Percentiles rank a stretch among this genome's conserved stretches.
Evolutionary conservation across 2,888 invertebrate genomes (phyloP).

Genomic region (Lithophane socia): DNA sequence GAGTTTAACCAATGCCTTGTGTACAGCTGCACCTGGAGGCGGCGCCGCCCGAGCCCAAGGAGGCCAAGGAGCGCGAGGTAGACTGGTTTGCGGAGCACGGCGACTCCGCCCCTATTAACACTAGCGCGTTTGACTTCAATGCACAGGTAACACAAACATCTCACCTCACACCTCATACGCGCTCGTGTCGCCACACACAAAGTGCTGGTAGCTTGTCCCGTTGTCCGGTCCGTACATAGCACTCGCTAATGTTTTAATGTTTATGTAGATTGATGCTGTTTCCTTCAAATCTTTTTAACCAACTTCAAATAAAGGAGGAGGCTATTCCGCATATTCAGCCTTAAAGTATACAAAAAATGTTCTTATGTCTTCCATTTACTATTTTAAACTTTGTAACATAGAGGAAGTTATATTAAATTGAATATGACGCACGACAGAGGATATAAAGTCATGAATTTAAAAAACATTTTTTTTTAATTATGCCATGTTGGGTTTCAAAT

Average conservation of each 20-base stretch:
- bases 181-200: not conserved
- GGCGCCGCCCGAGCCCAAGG: slow-evolving; percentile 91
- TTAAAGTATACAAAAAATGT: not conserved
- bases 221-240: not conserved
- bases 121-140: slow-evolving; percentile 81
- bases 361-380: not conserved
- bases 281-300: not conserved
- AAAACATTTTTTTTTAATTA: too few species aligned
- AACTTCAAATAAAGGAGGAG: not conserved
- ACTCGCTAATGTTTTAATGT: not conserved
- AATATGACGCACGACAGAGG: too few species aligned
- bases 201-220: not conserved
- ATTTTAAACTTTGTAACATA: not conserved
- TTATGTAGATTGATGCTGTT: slow-evolving; percentile 7
- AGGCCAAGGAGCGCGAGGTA: slow-evolving; percentile 93
- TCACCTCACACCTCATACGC: slow-evolving; percentile 35
- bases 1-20: slow-evolving; percentile 13
- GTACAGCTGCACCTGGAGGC: slow-evolving; percentile 93
- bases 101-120: slow-evolving; percentile 82
- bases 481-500: too few species aligned
- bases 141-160: slow-evolving; percentile 87
- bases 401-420: not conserved
- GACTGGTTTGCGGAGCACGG: slow-evolving; percentile 97
- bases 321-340: not conserved
- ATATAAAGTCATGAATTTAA: too few species aligned